phyloP scores from a whole-genome alignment of 2,888 invertebrate species.

The Pheosia gnoma region DNA sequence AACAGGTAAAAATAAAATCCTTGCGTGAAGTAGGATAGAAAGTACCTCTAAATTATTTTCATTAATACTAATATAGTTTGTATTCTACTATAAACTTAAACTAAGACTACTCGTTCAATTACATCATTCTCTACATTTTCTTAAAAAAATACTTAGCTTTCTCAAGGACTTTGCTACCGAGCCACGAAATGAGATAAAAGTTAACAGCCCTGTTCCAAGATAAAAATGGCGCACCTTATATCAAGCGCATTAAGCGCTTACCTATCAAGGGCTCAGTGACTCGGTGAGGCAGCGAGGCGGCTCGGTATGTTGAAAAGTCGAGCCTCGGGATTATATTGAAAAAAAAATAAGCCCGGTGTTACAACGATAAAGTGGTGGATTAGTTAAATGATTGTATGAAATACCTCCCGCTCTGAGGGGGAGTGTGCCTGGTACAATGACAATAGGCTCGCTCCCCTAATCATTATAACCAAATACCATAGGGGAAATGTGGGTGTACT shows the following conservation, averaged over 20 bases:
- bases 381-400: background rate
- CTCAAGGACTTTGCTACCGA: too few relatives aligned
- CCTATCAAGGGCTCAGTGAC: background rate
- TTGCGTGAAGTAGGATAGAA: too few relatives aligned
- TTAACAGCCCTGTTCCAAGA: constrained; percentile 3
- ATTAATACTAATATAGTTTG: too few relatives aligned
- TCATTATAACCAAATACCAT: too few relatives aligned
- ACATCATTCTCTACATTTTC: background rate
- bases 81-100: too few relatives aligned
- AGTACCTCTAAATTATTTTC: too few relatives aligned
- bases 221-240: constrained; percentile 4
- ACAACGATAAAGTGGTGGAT: background rate
- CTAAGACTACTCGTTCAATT: too few relatives aligned
- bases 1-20: too few relatives aligned
- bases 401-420: background rate
- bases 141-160: background rate
- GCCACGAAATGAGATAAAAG: background rate
- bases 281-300: background rate
- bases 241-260: constrained; percentile 4
- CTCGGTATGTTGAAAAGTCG: constrained; percentile 6
- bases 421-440: too few relatives aligned
- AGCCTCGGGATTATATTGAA: background rate
- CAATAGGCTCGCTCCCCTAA: too few relatives aligned
- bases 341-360: background rate
- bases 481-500: too few relatives aligned